phyloP scores from a whole-genome alignment of 1,140 invertebrate genomes.

The Trissolcus basalis region DNA sequence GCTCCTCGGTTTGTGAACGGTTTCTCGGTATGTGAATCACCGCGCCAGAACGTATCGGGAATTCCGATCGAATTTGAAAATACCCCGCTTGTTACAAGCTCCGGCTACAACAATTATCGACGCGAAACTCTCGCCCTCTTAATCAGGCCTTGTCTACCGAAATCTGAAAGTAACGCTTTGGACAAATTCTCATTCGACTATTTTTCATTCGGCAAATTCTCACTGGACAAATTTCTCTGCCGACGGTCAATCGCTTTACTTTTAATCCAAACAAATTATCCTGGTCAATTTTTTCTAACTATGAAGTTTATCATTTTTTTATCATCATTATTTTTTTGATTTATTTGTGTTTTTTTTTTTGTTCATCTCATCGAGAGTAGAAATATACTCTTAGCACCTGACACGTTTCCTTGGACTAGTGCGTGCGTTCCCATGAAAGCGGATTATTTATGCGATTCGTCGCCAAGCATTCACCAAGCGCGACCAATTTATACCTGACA shows the following conservation, averaged over 20 bases:
- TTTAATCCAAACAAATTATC: too few species aligned
- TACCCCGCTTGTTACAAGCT: background rate
- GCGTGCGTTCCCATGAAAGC: constrained; percentile 30
- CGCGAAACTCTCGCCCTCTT: background rate
- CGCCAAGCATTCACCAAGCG: constrained; percentile 34
- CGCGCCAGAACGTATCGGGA: constrained; percentile 6
- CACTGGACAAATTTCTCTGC: too few species aligned
- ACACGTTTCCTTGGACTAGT: constrained; percentile 9
- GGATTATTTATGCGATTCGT: constrained; percentile 32
- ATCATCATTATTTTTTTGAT: too few species aligned
- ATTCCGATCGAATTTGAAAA: constrained; percentile 10
- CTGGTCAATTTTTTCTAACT: too few species aligned
- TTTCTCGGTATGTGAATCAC: background rate
- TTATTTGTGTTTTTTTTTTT: background rate
- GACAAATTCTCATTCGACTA: too few species aligned
- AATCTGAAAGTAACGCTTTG: too few species aligned
- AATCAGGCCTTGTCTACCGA: too few species aligned
- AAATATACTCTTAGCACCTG: constrained; percentile 26
- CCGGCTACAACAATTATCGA: background rate
- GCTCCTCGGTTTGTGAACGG: too few species aligned
- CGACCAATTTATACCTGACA: constrained; percentile 35
- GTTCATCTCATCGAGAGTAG: constrained; percentile 3
- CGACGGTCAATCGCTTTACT: too few species aligned
- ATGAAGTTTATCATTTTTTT: too few species aligned
- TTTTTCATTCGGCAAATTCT: too few species aligned